Percentiles rank a stretch among this genome's conserved stretches.
These are phyloP conservation scores for human (Homo sapiens) DNA, from an alignment of 2,113 vertebrate species.

Conservation along the genomic window GRCh38 chr11:37982501-37983000, in stretches of 20 bases:
- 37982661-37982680: background rate
- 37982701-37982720: background rate
- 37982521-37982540: background rate
- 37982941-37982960: background rate
- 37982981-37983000: background rate
- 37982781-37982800: background rate
- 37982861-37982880: background rate
- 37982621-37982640: background rate
- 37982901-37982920: background rate
- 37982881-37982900: background rate
- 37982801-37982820: background rate
- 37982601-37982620: background rate
- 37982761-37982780: background rate
- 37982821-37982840: background rate
- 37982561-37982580: background rate
- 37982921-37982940: background rate
- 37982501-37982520: no score
- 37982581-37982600: background rate
- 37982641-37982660: background rate
- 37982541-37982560: background rate
- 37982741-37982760: background rate
- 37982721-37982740: background rate
- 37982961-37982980: background rate
- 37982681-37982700: background rate
- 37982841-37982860: background rate